Base-by-base conservation (phyloP, 2,888 invertebrate species). In the Aleiodes testaceus region DNA sequence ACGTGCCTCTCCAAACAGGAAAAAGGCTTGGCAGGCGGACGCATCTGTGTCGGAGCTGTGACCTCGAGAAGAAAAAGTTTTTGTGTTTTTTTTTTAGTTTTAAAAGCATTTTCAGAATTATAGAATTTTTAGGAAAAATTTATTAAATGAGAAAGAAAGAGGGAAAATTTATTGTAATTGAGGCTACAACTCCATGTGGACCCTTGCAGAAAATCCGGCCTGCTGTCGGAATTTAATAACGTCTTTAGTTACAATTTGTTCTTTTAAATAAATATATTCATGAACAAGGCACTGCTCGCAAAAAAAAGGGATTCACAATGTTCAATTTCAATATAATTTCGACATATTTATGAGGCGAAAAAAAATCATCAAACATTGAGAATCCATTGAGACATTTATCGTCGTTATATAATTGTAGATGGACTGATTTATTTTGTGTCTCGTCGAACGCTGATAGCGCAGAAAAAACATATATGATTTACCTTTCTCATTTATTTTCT, bases 251-350 rank as follows among this genome's bases (percentile, higher is more conserved):
- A 64, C 65, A 61, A 74, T 73, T 74, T 70, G 22, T 44, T 66
- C 59, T 70, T 79, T 79, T 80, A 80, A 82, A 82, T 81, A 80
- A 82, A 81, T 83, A 81, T 82, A 82, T 81, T 79, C 81, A 81
- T 80, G 82, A 82, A 85, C 85, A 86, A 86, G 85, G 85, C 85
- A 86, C 85, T 85, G 85, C 81, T 82, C 81, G 81, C 82, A 81
- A 80, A 77, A 78, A n/a, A 77, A 72, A 59, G 74, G 75, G 36
- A 74, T 69, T 66, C 71, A 53, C 74, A 73, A 68, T 72, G 73
- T 74, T 74, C 73, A 75, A 76, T 78, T n/a, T 70, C 69, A 73
- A 70, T 63, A 11, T 6, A 9, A 36, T 2, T 36, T 11, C 7
- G 36, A 9, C 4, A 36, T 36, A 7, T 6, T 30, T 66, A 3